A percentile compares a stretch with the other conserved stretches of the same genome.
Conservation (phyloP, 2,797 vertebrate species). For the Microctenopoma stevenorrisi region DNA sequence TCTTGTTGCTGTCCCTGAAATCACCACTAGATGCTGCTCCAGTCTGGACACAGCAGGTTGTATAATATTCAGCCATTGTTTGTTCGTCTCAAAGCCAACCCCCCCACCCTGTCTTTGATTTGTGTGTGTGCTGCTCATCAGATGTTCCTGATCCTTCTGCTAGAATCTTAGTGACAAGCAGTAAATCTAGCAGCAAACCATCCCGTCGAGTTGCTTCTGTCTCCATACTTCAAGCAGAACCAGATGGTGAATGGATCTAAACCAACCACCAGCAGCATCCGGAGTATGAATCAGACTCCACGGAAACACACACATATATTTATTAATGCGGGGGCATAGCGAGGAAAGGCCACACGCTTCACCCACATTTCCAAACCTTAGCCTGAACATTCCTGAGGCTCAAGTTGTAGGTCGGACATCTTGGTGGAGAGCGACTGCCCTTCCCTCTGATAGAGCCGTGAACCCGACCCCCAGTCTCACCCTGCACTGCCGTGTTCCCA, state of each 20-base stretch:
- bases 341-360: constrained; percentile 57
- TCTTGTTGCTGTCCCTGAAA: not conserved
- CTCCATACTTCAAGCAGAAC: not conserved
- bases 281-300: constrained; percentile 19
- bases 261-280: constrained; percentile 7
- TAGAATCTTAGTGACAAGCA: not conserved
- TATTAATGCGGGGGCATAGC: constrained; percentile 40
- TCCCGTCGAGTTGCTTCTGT: not conserved
- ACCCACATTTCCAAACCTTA: not conserved
- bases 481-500: constrained; percentile 38
- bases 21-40: constrained; percentile 37
- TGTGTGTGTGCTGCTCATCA: too few species aligned
- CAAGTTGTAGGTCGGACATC: constrained; percentile 18
- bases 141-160: not conserved
- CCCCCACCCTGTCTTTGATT: too few species aligned
- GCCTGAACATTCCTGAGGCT: constrained; percentile 43
- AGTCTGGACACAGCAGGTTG: not conserved
- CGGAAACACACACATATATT: constrained; percentile 53
- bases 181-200: not conserved
- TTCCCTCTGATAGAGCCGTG: constrained; percentile 14
- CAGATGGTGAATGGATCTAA: constrained; percentile 30
- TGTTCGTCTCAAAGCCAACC: too few species aligned
- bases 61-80: too few species aligned
- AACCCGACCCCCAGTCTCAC: constrained; percentile 33
- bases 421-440: constrained; percentile 9